These are phyloP conservation scores for Edolisoma coerulescens DNA, from an alignment of 2,113 vertebrate species.

Conservation along the genomic window DNA sequence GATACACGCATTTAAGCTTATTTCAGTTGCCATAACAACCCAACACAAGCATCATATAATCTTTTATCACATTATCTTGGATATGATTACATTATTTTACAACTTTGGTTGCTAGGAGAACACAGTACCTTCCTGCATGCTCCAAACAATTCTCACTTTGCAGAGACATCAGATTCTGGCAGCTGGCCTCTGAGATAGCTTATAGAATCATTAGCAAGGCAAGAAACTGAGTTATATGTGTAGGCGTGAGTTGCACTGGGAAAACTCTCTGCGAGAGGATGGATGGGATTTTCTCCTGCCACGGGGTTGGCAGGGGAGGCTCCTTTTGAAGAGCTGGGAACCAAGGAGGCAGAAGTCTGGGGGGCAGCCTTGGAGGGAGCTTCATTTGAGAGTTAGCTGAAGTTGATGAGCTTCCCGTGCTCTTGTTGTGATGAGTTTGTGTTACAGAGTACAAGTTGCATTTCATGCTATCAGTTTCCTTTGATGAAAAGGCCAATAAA, in stretches of 20 bases:
- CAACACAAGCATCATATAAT: slow-evolving; percentile 8
- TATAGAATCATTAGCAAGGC: neutral
- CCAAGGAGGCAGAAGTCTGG: neutral
- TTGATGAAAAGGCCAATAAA: neutral
- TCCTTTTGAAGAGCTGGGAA: neutral
- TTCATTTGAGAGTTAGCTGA: neutral
- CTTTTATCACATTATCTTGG: slow-evolving; percentile 52
- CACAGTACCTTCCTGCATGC: neutral
- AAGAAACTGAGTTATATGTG: neutral
- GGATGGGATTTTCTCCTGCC: neutral
- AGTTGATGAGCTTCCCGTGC: neutral
- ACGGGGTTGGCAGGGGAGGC: neutral
- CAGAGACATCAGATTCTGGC: slow-evolving; percentile 23
- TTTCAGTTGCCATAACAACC: slow-evolving; percentile 59
- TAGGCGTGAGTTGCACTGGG: neutral
- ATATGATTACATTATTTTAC: slow-evolving; percentile 56
- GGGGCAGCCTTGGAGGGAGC: neutral
- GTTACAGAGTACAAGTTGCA: neutral
- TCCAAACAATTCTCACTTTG: slow-evolving; percentile 17
- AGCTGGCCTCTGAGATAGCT: neutral
- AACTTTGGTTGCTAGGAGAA: slow-evolving; percentile 55
- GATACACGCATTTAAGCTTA: neutral
- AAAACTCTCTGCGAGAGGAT: neutral
- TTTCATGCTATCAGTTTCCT: neutral
- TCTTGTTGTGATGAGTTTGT: neutral